These are phyloP conservation scores for Prolemur simus DNA, from an alignment of 2,113 vertebrate genomes.

Conservation along the genomic window DNA sequence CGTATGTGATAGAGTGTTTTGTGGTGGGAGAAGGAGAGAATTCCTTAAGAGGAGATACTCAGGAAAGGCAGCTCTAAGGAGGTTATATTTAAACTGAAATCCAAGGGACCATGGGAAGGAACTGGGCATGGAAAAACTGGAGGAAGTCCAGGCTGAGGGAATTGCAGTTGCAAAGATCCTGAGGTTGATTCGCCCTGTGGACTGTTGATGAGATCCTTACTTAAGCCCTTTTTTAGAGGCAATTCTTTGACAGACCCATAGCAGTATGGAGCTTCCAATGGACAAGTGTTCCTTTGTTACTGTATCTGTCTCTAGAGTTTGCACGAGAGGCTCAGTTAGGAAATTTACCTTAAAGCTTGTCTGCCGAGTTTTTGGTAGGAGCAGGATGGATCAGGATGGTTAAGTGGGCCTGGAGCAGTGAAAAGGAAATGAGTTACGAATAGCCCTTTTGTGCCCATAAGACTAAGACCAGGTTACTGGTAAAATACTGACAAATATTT, in stretches of 20 bases:
- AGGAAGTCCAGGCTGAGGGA: background rate
- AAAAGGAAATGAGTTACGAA: slow-evolving; percentile 18
- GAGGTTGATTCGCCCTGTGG: background rate
- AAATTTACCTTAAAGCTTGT: slow-evolving; percentile 17
- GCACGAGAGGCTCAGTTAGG: background rate
- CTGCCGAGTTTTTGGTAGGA: slow-evolving; percentile 19
- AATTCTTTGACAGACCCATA: background rate
- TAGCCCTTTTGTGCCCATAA: background rate
- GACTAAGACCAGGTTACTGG: background rate
- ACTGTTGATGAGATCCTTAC: background rate
- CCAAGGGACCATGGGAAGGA: background rate
- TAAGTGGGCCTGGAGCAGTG: background rate
- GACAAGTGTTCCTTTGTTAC: background rate
- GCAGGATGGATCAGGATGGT: background rate
- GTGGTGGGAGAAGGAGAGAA: background rate
- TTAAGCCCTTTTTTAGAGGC: background rate
- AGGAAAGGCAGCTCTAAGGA: background rate
- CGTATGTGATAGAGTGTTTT: background rate
- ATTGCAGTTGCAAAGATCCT: background rate
- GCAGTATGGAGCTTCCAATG: background rate
- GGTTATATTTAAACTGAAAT: slow-evolving; percentile 15
- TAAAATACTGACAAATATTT: slow-evolving; percentile 38
- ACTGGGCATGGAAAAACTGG: background rate
- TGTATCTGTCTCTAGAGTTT: background rate
- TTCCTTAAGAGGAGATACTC: background rate